Evolutionary conservation across 2,888 invertebrate genomes (phyloP).

Genomic region (Eudasyphora cyanicolor): DNA sequence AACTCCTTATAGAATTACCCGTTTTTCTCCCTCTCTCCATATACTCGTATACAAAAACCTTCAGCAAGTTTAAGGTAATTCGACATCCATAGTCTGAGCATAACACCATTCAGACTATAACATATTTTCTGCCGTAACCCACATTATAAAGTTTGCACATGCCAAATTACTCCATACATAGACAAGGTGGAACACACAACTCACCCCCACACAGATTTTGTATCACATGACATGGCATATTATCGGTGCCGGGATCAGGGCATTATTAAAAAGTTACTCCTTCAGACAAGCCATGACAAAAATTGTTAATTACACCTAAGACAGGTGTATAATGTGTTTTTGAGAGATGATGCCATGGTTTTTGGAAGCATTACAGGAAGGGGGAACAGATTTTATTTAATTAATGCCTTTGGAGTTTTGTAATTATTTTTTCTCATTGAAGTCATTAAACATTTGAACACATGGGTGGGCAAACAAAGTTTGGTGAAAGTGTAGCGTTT

Average conservation of each 20-base stretch:
- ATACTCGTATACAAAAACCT: no score
- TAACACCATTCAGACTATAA: neutral
- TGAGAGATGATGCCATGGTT: neutral
- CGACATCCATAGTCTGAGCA: neutral
- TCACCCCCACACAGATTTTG: neutral
- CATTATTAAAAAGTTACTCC: conserved; percentile 31
- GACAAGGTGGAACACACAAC: no score
- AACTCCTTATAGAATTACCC: no score
- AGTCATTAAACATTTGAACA: conserved; percentile 11
- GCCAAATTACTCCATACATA: neutral
- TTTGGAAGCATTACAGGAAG: neutral
- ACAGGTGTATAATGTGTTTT: neutral
- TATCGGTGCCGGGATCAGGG: neutral
- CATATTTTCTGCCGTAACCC: neutral
- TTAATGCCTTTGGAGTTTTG: neutral
- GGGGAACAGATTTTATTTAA: conserved; percentile 10
- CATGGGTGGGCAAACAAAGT: neutral
- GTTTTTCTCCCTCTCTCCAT: no score
- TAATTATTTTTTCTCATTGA: conserved; percentile 2
- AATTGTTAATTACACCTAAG: conserved; percentile 30
- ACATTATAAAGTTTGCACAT: neutral
- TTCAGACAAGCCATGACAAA: conserved; percentile 17
- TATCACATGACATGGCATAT: no score
- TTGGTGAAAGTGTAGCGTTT: neutral
- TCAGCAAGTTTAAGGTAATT: neutral